Percentiles rank a stretch among this genome's conserved stretches.
phyloP scores from a whole-genome alignment of 2,113 vertebrate genomes.

The Hypomesus transpacificus region DNA sequence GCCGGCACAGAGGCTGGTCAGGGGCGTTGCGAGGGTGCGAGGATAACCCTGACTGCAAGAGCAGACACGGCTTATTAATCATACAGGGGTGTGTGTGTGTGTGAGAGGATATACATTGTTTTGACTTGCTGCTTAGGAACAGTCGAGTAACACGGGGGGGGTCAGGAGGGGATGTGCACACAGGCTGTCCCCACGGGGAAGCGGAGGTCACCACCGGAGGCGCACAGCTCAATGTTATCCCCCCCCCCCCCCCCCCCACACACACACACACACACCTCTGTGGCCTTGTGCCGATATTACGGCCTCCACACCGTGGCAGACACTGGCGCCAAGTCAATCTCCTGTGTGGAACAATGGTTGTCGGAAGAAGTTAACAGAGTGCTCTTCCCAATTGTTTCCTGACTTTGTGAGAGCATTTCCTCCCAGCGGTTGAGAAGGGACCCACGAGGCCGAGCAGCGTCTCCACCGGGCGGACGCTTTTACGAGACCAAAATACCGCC shows the following conservation, averaged over 20 bases:
- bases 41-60: slow-evolving; percentile 17
- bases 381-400: slow-evolving; percentile 68
- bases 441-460: slow-evolving; percentile 9
- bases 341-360: slow-evolving; percentile 52
- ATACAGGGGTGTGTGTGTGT: slow-evolving; percentile 29
- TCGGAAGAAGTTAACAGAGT: slow-evolving; percentile 47
- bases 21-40: slow-evolving; percentile 35
- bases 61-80: slow-evolving; percentile 44
- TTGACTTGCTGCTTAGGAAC: slow-evolving; percentile 61
- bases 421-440: slow-evolving; percentile 60
- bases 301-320: slow-evolving; percentile 30
- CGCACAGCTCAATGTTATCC: slow-evolving; percentile 32
- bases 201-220: slow-evolving; percentile 29
- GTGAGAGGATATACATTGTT: slow-evolving; percentile 53
- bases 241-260: slow-evolving; percentile 20
- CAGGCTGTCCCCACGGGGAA: slow-evolving; percentile 39
- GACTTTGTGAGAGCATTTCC: slow-evolving; percentile 65
- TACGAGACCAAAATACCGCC: slow-evolving; percentile 54
- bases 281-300: too few species aligned
- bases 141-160: slow-evolving; percentile 38
- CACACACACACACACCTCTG: slow-evolving; percentile 13
- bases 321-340: slow-evolving; percentile 51
- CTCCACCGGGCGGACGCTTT: slow-evolving; percentile 36
- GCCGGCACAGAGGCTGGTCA: slow-evolving; percentile 32
- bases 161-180: slow-evolving; percentile 50